Conservation (phyloP, 1,140 invertebrate species). For the Drosophila fuyamai region DNA sequence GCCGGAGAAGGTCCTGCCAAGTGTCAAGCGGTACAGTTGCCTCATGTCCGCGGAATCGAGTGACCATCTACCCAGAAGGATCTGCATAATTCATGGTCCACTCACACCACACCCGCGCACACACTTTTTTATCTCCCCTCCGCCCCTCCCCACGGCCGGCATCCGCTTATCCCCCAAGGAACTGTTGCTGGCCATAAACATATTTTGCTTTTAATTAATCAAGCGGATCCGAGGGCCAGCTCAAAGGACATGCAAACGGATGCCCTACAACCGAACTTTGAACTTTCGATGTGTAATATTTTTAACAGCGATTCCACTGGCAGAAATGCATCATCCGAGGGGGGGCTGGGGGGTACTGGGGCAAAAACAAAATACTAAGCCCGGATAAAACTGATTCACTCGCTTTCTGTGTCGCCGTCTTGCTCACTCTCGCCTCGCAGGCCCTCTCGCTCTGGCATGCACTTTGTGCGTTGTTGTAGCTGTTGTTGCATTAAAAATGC, state of each 20-base stretch:
- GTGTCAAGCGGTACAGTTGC: constrained; percentile 55
- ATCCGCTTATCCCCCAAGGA: constrained; percentile 62
- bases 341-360: background rate
- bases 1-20: constrained; percentile 38
- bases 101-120: constrained; percentile 7
- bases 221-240: constrained; percentile 56
- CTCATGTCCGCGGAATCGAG: constrained; percentile 39
- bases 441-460: constrained; percentile 5
- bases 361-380: constrained; percentile 66
- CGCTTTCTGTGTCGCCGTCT: background rate
- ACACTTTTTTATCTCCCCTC: constrained; percentile 11
- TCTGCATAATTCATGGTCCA: constrained; percentile 63
- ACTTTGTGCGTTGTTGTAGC: constrained; percentile 13
- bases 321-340: constrained; percentile 23
- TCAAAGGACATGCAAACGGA: constrained; percentile 65
- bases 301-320: constrained; percentile 49
- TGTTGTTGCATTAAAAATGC: constrained; percentile 79
- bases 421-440: background rate
- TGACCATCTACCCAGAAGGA: constrained; percentile 22
- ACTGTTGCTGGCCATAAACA: constrained; percentile 60
- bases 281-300: constrained; percentile 71
- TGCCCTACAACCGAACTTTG: constrained; percentile 71
- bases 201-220: constrained; percentile 80
- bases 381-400: constrained; percentile 45
- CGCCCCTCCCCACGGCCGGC: background rate